Evolutionary conservation across 2,797 vertebrate species (phyloP).

Genomic region (Epinephelus malabaricus): DNA sequence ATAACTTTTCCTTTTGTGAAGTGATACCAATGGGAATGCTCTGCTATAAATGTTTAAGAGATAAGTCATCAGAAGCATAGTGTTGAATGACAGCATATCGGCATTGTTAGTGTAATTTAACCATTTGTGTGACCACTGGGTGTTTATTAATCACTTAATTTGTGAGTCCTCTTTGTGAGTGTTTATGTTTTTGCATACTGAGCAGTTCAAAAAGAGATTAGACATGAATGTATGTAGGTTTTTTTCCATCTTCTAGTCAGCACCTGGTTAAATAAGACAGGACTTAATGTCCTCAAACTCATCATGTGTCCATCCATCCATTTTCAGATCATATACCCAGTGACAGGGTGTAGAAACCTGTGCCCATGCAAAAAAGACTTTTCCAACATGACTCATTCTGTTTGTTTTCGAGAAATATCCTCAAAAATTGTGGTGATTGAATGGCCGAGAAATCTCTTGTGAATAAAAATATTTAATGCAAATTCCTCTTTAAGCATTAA

Average conservation of each 20-base stretch:
- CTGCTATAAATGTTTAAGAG: constrained; percentile 34
- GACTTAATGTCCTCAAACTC: neutral
- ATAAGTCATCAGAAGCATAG: constrained; percentile 13
- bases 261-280: constrained; percentile 42
- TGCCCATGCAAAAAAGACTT: constrained; percentile 31
- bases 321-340: constrained; percentile 27
- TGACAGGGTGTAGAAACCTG: constrained; percentile 15
- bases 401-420: constrained; percentile 47
- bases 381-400: constrained; percentile 13
- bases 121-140: constrained; percentile 79
- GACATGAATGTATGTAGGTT: constrained; percentile 64
- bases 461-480: constrained; percentile 53
- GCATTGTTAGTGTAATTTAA: constrained; percentile 53
- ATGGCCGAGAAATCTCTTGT: constrained; percentile 46
- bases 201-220: constrained; percentile 48
- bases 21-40: constrained; percentile 46
- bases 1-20: constrained; percentile 53
- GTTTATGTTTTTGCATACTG: constrained; percentile 44
- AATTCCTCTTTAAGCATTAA: constrained; percentile 25
- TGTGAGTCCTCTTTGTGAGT: constrained; percentile 53
- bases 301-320: constrained; percentile 23
- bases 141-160: constrained; percentile 69
- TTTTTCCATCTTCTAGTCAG: constrained; percentile 38
- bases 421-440: constrained; percentile 35
- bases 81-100: constrained; percentile 50